Base-by-base conservation (phyloP, 1,140 invertebrate species). In the Ladona fulva region DNA sequence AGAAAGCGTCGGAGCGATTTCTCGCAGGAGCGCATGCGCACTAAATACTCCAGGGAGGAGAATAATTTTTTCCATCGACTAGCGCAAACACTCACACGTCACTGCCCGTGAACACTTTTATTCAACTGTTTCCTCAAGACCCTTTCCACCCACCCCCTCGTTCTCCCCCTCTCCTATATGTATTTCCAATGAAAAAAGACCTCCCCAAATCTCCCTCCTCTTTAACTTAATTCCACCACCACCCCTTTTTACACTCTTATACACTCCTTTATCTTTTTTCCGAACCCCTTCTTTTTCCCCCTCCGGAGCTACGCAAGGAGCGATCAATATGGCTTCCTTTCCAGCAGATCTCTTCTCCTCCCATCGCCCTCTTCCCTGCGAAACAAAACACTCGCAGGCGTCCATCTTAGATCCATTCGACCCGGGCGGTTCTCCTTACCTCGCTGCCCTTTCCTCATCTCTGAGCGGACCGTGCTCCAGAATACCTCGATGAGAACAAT, bases 281-380 rank as follows among this genome's bases (percentile, higher is more conserved):
- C 52, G 16, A 19, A 16, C 52, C 52, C 52, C 52, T 22, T 22
- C 52, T 22, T 22, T 52, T 37, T 37, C 29, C 52, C 52, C 52
- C 52, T 66, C 52, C 52, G 14, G 3, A 19, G 52, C 52, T 66
- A 66, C 52, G 52, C 44, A 52, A n/a, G 44, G 44, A 19, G 44
- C 52, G 52, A 66, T 66, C 52, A 66, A 66, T 66, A 66, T 66
- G 52, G 52, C 52, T 66, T 66, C 52, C 52, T 66, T 66, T 66
- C 44, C 44, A 52, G 10, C 44, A 52, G 44, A 52, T 52, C 44
- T 52, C 44, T 52, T 52, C 44, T 52, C 44, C 44, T 19, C 44
- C 44, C 44, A 10, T 52, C 44, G 10, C 10, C 19, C 44, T 52
- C 44, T 19, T 19, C n/a, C 52, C 52, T 66, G 52, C 52, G 52